Conservation (phyloP, 1,140 invertebrate genomes). For the Harpegnathos saltator region DNA sequence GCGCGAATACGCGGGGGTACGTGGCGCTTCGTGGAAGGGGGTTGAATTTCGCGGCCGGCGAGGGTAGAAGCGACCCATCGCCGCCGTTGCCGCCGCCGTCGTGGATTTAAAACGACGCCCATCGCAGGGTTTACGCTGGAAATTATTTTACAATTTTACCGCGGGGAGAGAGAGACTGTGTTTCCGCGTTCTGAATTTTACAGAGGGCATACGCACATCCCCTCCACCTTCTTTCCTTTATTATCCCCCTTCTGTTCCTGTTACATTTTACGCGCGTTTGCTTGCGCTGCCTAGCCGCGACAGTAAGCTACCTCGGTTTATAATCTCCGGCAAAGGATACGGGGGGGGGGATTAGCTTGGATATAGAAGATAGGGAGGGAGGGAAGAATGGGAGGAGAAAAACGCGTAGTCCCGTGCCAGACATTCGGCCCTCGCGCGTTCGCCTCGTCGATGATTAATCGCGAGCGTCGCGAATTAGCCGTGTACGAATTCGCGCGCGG, state of each 20-base stretch:
- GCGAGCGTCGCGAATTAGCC: slow-evolving; percentile 28
- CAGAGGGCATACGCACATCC: slow-evolving; percentile 46
- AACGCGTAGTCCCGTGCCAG: slow-evolving; percentile 4
- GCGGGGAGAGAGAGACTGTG: slow-evolving; percentile 13
- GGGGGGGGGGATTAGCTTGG: too few relatives aligned
- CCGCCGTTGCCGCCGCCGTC: not conserved
- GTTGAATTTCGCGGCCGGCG: slow-evolving; percentile 1
- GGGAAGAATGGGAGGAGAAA: slow-evolving; percentile 5
- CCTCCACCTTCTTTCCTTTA: not conserved
- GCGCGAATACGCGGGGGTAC: slow-evolving; percentile 48
- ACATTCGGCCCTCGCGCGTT: not conserved
- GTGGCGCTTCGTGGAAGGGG: not conserved
- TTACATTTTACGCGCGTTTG: slow-evolving; percentile 50
- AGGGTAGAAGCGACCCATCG: slow-evolving; percentile 19
- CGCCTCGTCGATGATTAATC: slow-evolving; percentile 38
- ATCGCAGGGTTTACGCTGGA: slow-evolving; percentile 57
- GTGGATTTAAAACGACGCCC: slow-evolving; percentile 67
- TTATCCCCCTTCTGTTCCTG: slow-evolving; percentile 8
- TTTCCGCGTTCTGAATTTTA: slow-evolving; percentile 71
- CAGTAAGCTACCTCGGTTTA: slow-evolving; percentile 37
- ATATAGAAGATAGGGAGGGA: not conserved
- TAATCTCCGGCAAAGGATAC: slow-evolving; percentile 17
- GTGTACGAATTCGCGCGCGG: slow-evolving; percentile 13
- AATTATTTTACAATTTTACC: slow-evolving; percentile 74
- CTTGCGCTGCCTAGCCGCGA: slow-evolving; percentile 4